Evolutionary conservation across 1,140 invertebrate species (phyloP), one percentile per base, ranked within the genome.

Genomic region (Drosophila yakuba): DNA sequence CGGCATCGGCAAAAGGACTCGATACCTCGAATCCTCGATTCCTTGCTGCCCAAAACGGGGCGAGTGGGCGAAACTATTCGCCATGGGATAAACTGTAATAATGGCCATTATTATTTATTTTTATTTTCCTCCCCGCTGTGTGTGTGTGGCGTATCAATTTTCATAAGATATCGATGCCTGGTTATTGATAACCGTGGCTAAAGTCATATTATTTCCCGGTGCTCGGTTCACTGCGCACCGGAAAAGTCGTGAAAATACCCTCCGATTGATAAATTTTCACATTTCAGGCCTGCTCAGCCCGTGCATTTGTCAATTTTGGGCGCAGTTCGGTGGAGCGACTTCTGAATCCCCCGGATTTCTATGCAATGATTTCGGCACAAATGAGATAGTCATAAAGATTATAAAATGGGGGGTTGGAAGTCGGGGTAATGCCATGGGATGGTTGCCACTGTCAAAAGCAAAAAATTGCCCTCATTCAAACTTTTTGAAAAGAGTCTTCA

Each of bases 51-150:
- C 50, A 74, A 74, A 56, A 48, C 41, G 43, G 38, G 8, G 11
- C 41, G 36, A 59, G 38, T 28, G 41, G 52, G 11, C 52, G 68
- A 47, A 90, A 89, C 84, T 89, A 89, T 89, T 89, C 83, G 58
- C 73, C 28, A 58, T 64, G 84, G 69, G 69, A 84, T 89, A 76
- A 89, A 89, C 84, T 74, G 80, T 80, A 89, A 89, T 89, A 89
- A 88, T 88, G 74, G 74, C 64, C 62, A 89, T 89, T 89, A 89
- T 89, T 84, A 89, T 89, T 89, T 89, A 84, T 89, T 84, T 88
- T 89, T 79, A 86, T 88, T 74, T 84, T 51, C 47, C 35, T 20
- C 36, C 45, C 23, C 35, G n/a, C 57, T 28, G 57, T 61, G 25
- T 23, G 44, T 68, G 61, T 73, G 82, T 52, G 75, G 60, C 84